Base-by-base conservation (phyloP, 2,797 vertebrate species). In the Gobionotothen gibberifrons region DNA sequence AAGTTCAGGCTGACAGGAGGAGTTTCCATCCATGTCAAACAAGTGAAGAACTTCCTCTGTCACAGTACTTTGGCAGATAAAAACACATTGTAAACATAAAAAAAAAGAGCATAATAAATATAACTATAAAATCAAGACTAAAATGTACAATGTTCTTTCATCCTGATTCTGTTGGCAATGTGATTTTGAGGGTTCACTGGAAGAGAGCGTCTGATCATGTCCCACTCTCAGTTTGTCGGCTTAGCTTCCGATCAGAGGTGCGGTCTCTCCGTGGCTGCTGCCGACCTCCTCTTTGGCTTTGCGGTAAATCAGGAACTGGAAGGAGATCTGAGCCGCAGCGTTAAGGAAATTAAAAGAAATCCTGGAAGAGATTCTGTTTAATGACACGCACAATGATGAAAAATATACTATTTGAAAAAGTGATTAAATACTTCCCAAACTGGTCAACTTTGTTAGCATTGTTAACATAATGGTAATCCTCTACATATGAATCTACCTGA, bases 281-380 rank as follows among this genome's bases (percentile, higher is more conserved):
- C 8, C 8, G 56, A 2, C 39, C 57, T 3, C 4, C 39, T 1
- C 40, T 0, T 47, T 44, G 49, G 83, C 1, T 1, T 87, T 85
- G 1, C 87, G 87, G 48, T 99, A 99, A 0, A 87, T 69, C 0
- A 98, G 19, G 84, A 99, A 99, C 93, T 99, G 98, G 19, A 95
- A 2, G 0, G 96, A 96, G 76, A 99, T 99, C 98, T 97, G 95
- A 83, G 64, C 10, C 4, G 3, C 3, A 0, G 6, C 0, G 84
- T 96, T 80, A 93, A 95, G 92, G 92, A 84, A 79, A 70, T 47
- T 9, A 43, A 22, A 4, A 51, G 26, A 12, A 16, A 44, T 22
- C 3, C 19, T 46, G 26, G 14, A 14, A 65, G 19, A 55, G 12
- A 51, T 13, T 42, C 36, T 42, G 39, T 57, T 57, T 9, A 14